A percentile compares a stretch with the other conserved stretches of the same genome.
phyloP scores from a whole-genome alignment of 2,888 invertebrate species.

The Sycophila texana region DNA sequence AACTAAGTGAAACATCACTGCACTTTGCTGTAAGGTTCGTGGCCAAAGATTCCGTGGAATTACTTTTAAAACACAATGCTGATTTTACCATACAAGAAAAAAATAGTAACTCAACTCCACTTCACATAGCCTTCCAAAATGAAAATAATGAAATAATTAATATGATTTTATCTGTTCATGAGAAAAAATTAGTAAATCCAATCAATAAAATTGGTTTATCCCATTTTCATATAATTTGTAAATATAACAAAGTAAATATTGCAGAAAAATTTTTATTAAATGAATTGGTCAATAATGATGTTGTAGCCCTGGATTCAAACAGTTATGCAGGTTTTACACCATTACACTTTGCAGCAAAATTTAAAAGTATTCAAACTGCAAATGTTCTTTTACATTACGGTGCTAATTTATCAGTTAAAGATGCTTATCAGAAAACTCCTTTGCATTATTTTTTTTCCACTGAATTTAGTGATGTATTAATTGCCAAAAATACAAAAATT shows the following conservation, averaged over 20 bases:
- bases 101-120: conserved; percentile 5
- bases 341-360: conserved; percentile 28
- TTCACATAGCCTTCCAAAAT: conserved; percentile 3
- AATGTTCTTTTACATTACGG: not conserved
- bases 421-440: conserved; percentile 3
- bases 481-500: too few species aligned
- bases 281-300: not conserved
- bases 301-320: not conserved
- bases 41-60: not conserved
- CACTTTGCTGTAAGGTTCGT: conserved; percentile 26
- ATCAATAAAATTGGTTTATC: conserved; percentile 5
- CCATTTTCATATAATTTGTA: conserved; percentile 32
- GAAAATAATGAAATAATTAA: not conserved
- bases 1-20: not conserved
- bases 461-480: too few species aligned
- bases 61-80: conserved; percentile 20
- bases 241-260: conserved; percentile 4
- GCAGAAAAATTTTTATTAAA: conserved; percentile 1
- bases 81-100: conserved; percentile 25
- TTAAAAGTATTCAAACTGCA: not conserved
- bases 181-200: conserved; percentile 6
- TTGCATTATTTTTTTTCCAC: conserved; percentile 6
- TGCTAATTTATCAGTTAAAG: not conserved
- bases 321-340: conserved; percentile 18
- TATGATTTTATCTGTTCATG: conserved; percentile 11